Percentiles rank a stretch among this genome's conserved stretches.
These are phyloP conservation scores for Idaea biselata DNA, from an alignment of 2,888 invertebrate species.

Conservation along the genomic window DNA sequence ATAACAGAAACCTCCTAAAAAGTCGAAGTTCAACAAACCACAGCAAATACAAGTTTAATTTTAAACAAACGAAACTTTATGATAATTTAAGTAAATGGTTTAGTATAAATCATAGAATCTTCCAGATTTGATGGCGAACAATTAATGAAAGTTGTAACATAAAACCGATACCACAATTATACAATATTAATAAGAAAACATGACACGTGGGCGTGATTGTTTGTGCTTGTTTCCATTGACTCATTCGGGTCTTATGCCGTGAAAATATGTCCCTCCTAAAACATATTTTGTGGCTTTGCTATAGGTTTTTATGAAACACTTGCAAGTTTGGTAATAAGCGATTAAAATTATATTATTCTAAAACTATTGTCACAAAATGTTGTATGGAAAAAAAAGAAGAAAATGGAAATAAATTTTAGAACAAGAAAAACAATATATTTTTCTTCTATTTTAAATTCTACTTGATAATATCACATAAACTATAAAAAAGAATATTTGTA, in stretches of 20 bases:
- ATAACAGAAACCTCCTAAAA: neutral
- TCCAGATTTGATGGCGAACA: conserved; percentile 38
- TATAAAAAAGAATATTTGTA: no score
- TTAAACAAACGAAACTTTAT: neutral
- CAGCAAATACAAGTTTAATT: neutral
- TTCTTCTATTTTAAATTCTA: no score
- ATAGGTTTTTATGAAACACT: no score
- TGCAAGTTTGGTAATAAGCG: no score
- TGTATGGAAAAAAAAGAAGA: no score
- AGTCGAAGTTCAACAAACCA: neutral
- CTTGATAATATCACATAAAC: no score
- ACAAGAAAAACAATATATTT: no score
- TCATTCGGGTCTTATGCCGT: neutral
- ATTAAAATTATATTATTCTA: no score
- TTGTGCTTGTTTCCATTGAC: conserved; percentile 39
- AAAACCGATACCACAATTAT: conserved; percentile 54
- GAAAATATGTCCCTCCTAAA: no score
- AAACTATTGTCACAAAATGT: no score
- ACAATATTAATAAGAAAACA: conserved; percentile 57
- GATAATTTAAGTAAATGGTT: conserved; percentile 20
- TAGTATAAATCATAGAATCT: conserved; percentile 28
- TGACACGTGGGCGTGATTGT: conserved; percentile 53
- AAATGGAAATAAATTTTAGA: no score
- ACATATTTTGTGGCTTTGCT: no score
- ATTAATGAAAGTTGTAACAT: conserved; percentile 54